A percentile compares a stretch with the other conserved stretches of the same genome.
These are phyloP conservation scores for Himalopsyche japonica DNA, from an alignment of 2,888 invertebrate species.

Conservation along the genomic window DNA sequence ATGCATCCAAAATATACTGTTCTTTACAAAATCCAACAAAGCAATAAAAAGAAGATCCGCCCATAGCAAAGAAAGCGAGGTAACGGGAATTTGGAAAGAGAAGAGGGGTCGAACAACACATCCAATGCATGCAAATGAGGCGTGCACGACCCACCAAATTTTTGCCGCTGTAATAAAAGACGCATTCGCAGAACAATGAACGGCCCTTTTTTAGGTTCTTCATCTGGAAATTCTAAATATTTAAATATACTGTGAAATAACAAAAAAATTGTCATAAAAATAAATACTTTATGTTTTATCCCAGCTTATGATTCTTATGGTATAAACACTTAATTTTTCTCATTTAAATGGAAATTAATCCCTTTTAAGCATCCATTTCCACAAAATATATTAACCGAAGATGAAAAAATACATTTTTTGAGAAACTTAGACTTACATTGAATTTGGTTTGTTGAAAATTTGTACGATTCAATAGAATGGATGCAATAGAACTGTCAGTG, in stretches of 20 bases:
- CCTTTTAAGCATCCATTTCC: no score
- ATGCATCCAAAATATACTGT: background rate
- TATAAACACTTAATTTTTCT: no score
- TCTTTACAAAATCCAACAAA: background rate
- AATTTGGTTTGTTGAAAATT: no score
- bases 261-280: background rate
- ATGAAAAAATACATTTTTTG: no score
- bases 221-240: background rate
- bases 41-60: background rate
- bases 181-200: background rate
- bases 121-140: conserved; percentile 24
- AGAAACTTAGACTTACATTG: no score
- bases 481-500: no score
- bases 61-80: background rate
- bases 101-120: conserved; percentile 3
- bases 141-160: conserved; percentile 18
- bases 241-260: background rate
- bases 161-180: conserved; percentile 17
- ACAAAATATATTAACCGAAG: no score
- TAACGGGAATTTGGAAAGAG: background rate
- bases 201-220: background rate
- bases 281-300: background rate
- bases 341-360: no score
- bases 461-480: no score
- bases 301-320: no score